Base-by-base conservation (phyloP, 2,797 vertebrate species). In the Euphonia xanthogaster region DNA sequence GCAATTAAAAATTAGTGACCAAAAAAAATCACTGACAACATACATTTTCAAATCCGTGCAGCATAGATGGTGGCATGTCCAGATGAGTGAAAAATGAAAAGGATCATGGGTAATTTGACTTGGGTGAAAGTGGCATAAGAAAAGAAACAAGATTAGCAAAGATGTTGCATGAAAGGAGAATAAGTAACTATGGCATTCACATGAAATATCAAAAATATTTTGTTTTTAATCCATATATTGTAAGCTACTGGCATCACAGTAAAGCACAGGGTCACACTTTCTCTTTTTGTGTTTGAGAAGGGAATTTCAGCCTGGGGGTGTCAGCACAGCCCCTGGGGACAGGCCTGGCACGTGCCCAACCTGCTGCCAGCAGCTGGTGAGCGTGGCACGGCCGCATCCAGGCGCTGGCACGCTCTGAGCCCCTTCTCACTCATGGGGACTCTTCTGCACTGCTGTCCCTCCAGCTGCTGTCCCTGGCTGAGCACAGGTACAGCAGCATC, bases 1-100 rank as follows among this genome's bases (percentile, higher is more conserved):
- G 39, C 31, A 75, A 92, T 92, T 94, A 94, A 94, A 93, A 82
- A 44, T 9, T 63, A 79, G 35, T 79, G 58, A 75, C 62, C 81
- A 83, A 74, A 87, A 95, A 94, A 81, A 77, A 79, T 58, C 24
- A 72, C 50, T 45, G 30, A 18, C n/a, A 31, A 54, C 39, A 54
- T 10, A 37, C 16, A 6, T 44, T 70, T 88, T 75, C 35, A 90
- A 70, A 72, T 68, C 18, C 30, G 4, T 57, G 42, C 51, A 79
- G 62, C 86, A 87, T 60, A 77, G 28, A 84, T 72, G 54, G 79
- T 88, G n/a, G 3, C 86, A 27, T 60, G 42, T 85, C 60, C 88
- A 91, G 94, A 94, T 40, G 71, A 84, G 73, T 73, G 54, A 45
- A 48, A 73, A 83, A 75, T 77, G 54, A 42, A 50, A 91, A 93